Conservation (phyloP, 2,797 vertebrate genomes). For the Karalla daura region DNA sequence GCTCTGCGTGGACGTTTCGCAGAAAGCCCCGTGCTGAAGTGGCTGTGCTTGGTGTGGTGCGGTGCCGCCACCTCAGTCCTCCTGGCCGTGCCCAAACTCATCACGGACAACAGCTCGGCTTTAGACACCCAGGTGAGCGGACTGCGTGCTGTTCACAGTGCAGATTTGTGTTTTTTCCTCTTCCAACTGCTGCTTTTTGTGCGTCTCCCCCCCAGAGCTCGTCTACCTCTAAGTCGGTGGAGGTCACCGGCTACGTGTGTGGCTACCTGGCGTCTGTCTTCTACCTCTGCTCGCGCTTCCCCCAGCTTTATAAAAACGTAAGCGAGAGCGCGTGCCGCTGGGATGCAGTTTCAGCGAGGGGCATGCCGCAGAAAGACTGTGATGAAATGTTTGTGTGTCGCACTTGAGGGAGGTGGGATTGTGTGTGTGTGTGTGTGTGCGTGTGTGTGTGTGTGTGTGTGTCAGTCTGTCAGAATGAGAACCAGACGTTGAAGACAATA, state of each 20-base stretch:
- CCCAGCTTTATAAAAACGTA: slow-evolving; percentile 84
- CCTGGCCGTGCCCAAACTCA: slow-evolving; percentile 69
- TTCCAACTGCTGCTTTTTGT: background rate
- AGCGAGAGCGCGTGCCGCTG: no score
- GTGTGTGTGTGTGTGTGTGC: slow-evolving; percentile 8
- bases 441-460: slow-evolving; percentile 23
- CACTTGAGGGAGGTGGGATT: background rate
- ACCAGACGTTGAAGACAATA: slow-evolving; percentile 63
- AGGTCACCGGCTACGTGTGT: slow-evolving; percentile 83
- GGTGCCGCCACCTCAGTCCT: slow-evolving; percentile 55
- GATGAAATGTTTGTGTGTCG: background rate
- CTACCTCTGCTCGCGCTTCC: slow-evolving; percentile 83
- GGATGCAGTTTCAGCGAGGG: no score
- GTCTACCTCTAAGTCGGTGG: slow-evolving; percentile 64
- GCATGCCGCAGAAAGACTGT: no score
- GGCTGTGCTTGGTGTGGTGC: slow-evolving; percentile 77
- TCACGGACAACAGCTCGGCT: slow-evolving; percentile 57
- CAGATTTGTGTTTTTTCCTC: background rate
- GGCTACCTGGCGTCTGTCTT: slow-evolving; percentile 80
- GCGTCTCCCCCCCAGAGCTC: slow-evolving; percentile 52
- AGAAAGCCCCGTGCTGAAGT: slow-evolving; percentile 76
- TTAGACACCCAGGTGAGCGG: slow-evolving; percentile 57
- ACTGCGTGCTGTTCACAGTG: background rate
- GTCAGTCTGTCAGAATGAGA: slow-evolving; percentile 39
- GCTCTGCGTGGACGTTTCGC: slow-evolving; percentile 12